These are phyloP conservation scores for Pyrrhia umbra DNA, from an alignment of 2,888 invertebrate genomes.

Conservation along the genomic window DNA sequence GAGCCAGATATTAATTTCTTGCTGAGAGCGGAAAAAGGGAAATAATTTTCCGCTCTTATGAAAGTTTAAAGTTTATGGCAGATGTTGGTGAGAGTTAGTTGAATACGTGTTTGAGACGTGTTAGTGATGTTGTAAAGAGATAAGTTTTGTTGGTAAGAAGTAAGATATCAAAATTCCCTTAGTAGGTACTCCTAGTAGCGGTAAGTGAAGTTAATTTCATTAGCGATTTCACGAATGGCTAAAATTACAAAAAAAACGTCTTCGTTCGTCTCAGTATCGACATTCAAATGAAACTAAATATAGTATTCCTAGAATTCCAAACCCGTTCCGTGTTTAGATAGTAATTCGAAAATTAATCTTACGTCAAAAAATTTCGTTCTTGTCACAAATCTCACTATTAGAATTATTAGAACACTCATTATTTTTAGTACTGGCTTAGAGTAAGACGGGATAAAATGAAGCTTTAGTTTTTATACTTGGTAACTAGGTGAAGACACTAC, in stretches of 20 bases:
- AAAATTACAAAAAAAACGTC: not conserved
- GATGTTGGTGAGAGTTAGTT: slow-evolving; percentile 4
- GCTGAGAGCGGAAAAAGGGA: slow-evolving; percentile 38
- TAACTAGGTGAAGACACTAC: too few relatives aligned
- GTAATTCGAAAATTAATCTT: too few relatives aligned
- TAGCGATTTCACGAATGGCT: not conserved
- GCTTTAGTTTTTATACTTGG: too few relatives aligned
- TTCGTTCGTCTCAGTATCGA: not conserved
- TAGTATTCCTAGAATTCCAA: not conserved
- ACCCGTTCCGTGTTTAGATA: not conserved
- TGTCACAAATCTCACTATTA: too few relatives aligned
- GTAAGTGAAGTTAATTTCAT: too few relatives aligned
- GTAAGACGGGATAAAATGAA: too few relatives aligned
- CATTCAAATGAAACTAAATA: not conserved
- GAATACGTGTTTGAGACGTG: not conserved
- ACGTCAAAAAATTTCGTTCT: too few relatives aligned
- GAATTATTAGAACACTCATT: too few relatives aligned
- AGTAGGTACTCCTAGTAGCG: not conserved
- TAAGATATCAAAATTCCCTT: not conserved
- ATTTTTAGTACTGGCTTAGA: too few relatives aligned
- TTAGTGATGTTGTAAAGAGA: slow-evolving; percentile 1
- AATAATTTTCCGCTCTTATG: slow-evolving; percentile 40
- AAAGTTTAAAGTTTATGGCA: slow-evolving; percentile 29
- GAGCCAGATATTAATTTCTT: slow-evolving; percentile 51
- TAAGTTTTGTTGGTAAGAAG: not conserved